Evolutionary conservation across 2,113 vertebrate genomes (phyloP), one percentile per base, ranked within the genome.

Genomic region (Suricata suricatta): DNA sequence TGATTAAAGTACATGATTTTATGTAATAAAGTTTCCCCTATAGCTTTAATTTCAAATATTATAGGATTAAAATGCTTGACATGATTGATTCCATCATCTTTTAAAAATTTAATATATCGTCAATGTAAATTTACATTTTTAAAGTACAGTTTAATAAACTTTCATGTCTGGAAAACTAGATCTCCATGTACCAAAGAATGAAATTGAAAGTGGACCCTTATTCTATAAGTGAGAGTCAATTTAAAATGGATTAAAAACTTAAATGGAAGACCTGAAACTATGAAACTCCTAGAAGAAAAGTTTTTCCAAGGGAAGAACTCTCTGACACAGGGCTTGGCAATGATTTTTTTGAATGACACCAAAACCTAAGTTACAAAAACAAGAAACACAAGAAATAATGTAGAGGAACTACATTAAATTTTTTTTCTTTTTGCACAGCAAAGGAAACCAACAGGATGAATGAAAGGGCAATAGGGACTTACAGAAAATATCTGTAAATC

Each of bases 1-100:
- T 97, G 38, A 81, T 90, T 96, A 97, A 96, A 95, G 94, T 79
- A 19, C 0, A 86, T 93, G 69, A 72, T 23, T 97, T 97, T 57
- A 96, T 27, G 89, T 96, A 88, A 14, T 19, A 86, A 95, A 95
- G 5, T 16, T 23, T 92, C 17, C 76, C 66, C 8, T 94, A 57
- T 83, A 44, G 15, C 0, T 9, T 98, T 97, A 87, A 72, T 95
- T 25, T 93, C 52, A 12, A 96, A 81, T 92, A 50, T 95, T 92
- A 23, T 85, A 21, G 85, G 15, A 57, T 92, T 97, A 54, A 85
- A 97, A 88, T 27, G 57, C 15, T 60, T 97, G 19, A 7, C 76
- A 96, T 93, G 7, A 60, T 93, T 95, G 90, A 57, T 68, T 19
- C 25, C 71, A 31, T 35, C 68, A 93, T 44, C 0, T 86, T 98